phyloP scores from a whole-genome alignment of 2,888 invertebrate genomes.

The Ormyrus thymus region DNA sequence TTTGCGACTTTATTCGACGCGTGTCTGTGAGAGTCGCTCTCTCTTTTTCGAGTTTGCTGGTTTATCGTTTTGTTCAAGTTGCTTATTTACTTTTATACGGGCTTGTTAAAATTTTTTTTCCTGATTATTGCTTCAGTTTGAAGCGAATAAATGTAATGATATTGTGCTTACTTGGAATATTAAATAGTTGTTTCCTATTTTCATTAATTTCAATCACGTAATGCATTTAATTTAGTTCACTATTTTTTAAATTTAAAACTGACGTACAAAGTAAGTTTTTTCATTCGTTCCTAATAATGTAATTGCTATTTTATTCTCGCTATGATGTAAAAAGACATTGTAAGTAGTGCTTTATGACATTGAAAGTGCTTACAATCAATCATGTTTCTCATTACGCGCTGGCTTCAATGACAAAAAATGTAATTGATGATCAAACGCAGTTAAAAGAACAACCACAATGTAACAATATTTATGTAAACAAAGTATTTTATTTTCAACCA shows the following conservation, averaged over 20 bases:
- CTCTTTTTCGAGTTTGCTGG: slow-evolving; percentile 1
- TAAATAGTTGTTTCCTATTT: no score
- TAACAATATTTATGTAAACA: no score
- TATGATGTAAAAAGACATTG: slow-evolving; percentile 18
- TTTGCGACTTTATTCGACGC: slow-evolving; percentile 36
- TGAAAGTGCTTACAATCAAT: slow-evolving; percentile 11
- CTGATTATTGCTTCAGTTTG: no score
- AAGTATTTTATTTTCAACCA: no score
- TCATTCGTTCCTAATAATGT: background rate
- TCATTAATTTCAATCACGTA: no score
- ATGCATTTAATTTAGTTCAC: background rate
- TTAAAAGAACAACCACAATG: no score
- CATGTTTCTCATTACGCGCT: slow-evolving; percentile 5
- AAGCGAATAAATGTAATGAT: no score
- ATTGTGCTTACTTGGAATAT: no score
- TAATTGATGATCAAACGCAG: background rate
- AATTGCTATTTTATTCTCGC: slow-evolving; percentile 15
- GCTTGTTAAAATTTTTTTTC: no score
- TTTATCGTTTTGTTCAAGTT: background rate
- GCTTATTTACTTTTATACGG: background rate
- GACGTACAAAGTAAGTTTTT: background rate
- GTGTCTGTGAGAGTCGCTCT: slow-evolving; percentile 1
- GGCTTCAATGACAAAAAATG: background rate
- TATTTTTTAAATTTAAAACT: background rate
- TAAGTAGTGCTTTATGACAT: background rate